phyloP scores from a whole-genome alignment of 2,113 vertebrate species.

The Oxygymnocypris stewartii region DNA sequence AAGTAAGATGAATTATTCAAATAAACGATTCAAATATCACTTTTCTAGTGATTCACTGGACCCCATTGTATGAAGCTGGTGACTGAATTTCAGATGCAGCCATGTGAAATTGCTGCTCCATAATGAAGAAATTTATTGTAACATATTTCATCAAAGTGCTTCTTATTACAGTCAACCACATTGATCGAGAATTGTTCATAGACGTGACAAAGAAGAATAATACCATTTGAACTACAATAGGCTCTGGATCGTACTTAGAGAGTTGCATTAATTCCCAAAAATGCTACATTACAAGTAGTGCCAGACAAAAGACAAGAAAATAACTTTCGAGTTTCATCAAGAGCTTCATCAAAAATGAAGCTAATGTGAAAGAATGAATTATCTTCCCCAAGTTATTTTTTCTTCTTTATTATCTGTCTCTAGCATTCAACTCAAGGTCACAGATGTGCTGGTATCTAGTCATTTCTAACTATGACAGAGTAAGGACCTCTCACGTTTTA shows the following conservation, averaged over 20 bases:
- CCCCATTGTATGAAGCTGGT: neutral
- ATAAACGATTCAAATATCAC: no score
- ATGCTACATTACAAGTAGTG: conserved; percentile 66
- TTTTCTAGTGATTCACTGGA: neutral
- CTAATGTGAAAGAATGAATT: conserved; percentile 55
- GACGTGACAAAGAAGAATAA: conserved; percentile 72
- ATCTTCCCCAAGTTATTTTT: conserved; percentile 52
- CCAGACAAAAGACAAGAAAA: conserved; percentile 57
- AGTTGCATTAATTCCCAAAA: conserved; percentile 78
- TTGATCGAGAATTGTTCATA: conserved; percentile 74
- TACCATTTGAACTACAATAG: conserved; percentile 79
- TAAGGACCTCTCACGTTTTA: conserved; percentile 45
- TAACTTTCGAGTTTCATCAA: conserved; percentile 70
- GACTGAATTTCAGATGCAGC: conserved; percentile 2
- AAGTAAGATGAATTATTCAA: no score
- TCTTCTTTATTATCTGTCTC: conserved; percentile 45
- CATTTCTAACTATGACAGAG: conserved; percentile 44
- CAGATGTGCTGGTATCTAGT: conserved; percentile 48
- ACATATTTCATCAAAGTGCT: conserved; percentile 74
- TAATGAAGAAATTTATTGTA: conserved; percentile 76
- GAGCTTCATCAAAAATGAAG: conserved; percentile 67
- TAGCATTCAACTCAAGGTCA: conserved; percentile 48
- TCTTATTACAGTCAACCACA: conserved; percentile 76
- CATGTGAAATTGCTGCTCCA: conserved; percentile 61
- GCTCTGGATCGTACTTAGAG: conserved; percentile 70